phyloP scores from a whole-genome alignment of 2,888 invertebrate genomes.

The Ophion ellenae region DNA sequence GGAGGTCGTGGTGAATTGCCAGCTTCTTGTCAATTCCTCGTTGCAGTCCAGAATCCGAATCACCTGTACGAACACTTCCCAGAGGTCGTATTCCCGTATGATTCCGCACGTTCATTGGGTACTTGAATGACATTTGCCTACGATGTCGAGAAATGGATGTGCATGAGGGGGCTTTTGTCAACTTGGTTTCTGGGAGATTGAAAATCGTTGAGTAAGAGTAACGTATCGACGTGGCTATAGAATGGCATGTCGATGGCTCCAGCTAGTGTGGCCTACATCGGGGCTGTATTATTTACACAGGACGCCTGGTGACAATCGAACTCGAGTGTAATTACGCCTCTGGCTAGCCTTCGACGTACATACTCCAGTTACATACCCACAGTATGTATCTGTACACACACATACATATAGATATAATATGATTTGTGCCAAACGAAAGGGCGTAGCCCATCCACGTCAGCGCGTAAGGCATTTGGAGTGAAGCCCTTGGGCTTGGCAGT shows the following conservation, averaged over 20 bases:
- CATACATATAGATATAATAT: neutral
- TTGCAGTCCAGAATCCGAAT: neutral
- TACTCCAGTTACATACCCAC: slow-evolving; percentile 15
- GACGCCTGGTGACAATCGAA: slow-evolving; percentile 57
- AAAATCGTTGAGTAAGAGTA: slow-evolving; percentile 36
- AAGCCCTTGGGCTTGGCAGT: neutral
- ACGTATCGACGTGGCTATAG: slow-evolving; percentile 20
- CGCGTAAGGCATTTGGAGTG: neutral
- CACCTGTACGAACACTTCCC: neutral
- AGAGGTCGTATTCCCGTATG: neutral
- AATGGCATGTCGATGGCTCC: slow-evolving; percentile 4
- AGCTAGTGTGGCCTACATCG: slow-evolving; percentile 45
- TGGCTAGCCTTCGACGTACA: slow-evolving; percentile 42
- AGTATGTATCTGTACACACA: neutral
- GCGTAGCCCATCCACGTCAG: neutral
- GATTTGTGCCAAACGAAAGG: slow-evolving; percentile 13
- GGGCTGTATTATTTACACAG: slow-evolving; percentile 52
- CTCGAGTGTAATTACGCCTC: slow-evolving; percentile 59
- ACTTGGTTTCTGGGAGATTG: slow-evolving; percentile 15
- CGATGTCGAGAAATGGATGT: neutral
- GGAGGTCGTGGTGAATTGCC: neutral
- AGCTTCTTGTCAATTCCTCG: neutral
- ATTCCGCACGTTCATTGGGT: neutral
- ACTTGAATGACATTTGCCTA: neutral
- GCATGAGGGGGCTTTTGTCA: neutral